Conservation (phyloP, 2,113 vertebrate species). For the Chauna torquata region DNA sequence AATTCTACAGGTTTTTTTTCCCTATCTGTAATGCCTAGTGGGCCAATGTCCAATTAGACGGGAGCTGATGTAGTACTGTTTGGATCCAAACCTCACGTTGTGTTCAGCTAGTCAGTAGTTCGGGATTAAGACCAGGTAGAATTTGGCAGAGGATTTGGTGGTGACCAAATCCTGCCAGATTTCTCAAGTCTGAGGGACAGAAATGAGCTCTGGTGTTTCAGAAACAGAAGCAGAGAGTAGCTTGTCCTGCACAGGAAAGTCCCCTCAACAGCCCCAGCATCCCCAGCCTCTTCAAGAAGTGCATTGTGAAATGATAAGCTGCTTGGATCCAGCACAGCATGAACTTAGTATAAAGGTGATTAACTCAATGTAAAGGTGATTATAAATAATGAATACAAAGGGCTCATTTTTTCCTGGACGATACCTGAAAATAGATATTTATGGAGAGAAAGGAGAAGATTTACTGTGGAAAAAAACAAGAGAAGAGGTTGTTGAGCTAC, state of each 20-base stretch:
- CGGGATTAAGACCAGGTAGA: background rate
- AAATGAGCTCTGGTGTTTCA: background rate
- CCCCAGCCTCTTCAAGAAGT: background rate
- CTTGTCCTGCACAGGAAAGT: background rate
- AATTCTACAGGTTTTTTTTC: background rate
- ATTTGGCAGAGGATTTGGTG: background rate
- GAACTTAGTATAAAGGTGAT: background rate
- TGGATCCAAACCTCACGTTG: background rate
- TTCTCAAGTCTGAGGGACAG: background rate
- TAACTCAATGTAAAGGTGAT: background rate
- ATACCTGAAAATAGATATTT: background rate
- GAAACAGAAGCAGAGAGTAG: background rate
- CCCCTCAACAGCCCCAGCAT: rapidly evolving
- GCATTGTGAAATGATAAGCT: background rate
- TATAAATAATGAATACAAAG: background rate
- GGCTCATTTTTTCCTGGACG: background rate
- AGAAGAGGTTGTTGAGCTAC: background rate
- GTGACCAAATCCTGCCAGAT: background rate
- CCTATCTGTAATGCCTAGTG: background rate
- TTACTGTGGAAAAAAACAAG: background rate
- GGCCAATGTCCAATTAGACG: background rate
- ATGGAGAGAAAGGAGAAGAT: background rate
- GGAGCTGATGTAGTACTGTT: background rate
- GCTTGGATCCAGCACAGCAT: background rate
- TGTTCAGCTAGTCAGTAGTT: background rate